Evolutionary conservation across 2,888 invertebrate genomes (phyloP).

Genomic region (Lucinisca nassula): DNA sequence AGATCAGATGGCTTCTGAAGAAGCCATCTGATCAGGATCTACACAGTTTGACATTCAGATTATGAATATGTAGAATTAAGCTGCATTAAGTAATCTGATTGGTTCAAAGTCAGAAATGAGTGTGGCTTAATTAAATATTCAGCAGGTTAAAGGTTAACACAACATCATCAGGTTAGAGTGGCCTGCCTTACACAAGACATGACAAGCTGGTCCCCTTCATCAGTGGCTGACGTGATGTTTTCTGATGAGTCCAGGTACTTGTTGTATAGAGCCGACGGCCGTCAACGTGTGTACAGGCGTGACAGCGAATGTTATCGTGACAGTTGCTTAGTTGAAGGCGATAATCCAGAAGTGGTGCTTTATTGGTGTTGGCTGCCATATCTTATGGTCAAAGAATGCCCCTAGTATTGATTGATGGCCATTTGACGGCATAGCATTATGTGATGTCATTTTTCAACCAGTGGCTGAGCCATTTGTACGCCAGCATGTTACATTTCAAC

Average conservation of each 20-base stretch:
- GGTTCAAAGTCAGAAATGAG: no score
- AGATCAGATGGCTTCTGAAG: no score
- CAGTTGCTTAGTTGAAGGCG: background rate
- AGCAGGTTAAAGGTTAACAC: no score
- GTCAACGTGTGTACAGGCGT: background rate
- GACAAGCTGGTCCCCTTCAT: no score
- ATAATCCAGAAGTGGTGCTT: background rate
- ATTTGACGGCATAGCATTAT: background rate
- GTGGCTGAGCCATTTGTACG: background rate
- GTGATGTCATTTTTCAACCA: background rate
- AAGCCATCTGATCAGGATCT: no score
- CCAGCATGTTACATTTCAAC: constrained; percentile 6
- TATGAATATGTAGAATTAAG: no score
- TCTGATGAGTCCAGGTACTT: background rate
- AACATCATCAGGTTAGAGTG: no score
- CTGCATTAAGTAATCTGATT: no score
- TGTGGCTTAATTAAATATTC: no score
- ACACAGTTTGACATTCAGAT: no score
- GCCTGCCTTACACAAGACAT: no score
- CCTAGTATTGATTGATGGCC: constrained; percentile 15
- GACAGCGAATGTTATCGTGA: background rate
- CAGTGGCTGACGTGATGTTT: background rate
- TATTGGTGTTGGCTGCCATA: background rate
- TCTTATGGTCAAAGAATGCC: background rate
- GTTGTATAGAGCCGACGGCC: background rate